Evolutionary conservation across 2,113 vertebrate genomes (phyloP).

Genomic region (Otus sunia): DNA sequence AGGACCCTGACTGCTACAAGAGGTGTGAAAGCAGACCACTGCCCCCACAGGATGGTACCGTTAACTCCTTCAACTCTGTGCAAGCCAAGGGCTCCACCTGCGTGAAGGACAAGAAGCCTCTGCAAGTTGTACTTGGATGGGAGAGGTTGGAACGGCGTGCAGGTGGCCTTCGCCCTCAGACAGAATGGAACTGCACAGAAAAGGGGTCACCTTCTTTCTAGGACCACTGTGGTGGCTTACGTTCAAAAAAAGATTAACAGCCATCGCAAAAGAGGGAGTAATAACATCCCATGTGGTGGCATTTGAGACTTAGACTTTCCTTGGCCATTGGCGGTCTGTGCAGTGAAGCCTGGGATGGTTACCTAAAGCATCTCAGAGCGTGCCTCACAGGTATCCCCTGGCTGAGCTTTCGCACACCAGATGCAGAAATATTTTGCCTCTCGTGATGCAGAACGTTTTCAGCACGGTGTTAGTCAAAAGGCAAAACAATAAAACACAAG

Average conservation of each 20-base stretch:
- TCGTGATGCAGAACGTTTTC: fast-evolving
- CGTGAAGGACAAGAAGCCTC: not conserved
- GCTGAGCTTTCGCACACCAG: not conserved
- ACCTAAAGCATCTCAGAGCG: not conserved
- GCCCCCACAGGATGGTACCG: not conserved
- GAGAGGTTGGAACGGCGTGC: not conserved
- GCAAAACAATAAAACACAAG: fast-evolving
- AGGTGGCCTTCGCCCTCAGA: not conserved
- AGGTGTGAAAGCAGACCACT: not conserved
- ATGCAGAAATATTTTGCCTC: not conserved
- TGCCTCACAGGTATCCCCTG: too few relatives aligned
- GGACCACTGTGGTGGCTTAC: not conserved
- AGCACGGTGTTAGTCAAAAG: not conserved
- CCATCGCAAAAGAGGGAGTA: not conserved
- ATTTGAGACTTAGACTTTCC: not conserved
- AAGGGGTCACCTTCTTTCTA: not conserved
- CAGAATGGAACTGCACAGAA: not conserved
- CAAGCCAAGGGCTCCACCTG: not conserved
- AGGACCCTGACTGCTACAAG: not conserved
- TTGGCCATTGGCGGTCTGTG: not conserved
- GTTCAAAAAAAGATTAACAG: not conserved
- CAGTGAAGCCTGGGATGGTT: not conserved
- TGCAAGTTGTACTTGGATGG: too few relatives aligned
- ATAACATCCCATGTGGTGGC: not conserved
- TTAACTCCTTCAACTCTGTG: not conserved